Conservation (phyloP, 2,888 invertebrate genomes). For the Iphiclides podalirius region DNA sequence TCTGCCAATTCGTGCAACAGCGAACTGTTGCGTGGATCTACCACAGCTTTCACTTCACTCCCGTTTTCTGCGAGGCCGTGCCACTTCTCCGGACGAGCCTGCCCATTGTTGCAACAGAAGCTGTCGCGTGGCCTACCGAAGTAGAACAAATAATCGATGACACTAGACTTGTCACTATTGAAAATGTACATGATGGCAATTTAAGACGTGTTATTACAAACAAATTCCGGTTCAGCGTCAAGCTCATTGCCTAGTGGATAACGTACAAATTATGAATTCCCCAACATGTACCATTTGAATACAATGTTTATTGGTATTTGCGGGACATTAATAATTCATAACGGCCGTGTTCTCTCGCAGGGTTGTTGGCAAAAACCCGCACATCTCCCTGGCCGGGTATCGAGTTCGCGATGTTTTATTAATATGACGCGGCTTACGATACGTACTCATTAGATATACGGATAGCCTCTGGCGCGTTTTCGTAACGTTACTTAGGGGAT, state of each 20-base stretch:
- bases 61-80: too few species aligned
- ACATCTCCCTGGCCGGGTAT: slow-evolving; percentile 30
- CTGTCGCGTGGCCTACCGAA: too few species aligned
- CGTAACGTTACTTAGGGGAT: slow-evolving; percentile 2
- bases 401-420: slow-evolving; percentile 38
- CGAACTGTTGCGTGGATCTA: too few species aligned
- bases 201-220: too few species aligned
- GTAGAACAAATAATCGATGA: too few species aligned
- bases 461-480: slow-evolving; percentile 15
- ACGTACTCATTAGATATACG: slow-evolving; percentile 25
- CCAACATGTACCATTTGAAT: slow-evolving; percentile 36
- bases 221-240: too few species aligned
- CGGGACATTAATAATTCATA: slow-evolving; percentile 40
- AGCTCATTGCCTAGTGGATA: background rate
- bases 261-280: slow-evolving; percentile 14
- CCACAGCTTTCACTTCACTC: too few species aligned
- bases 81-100: too few species aligned
- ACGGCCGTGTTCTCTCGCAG: slow-evolving; percentile 27
- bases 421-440: slow-evolving; percentile 34
- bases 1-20: too few species aligned
- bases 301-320: slow-evolving; percentile 42
- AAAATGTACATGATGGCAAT: too few species aligned
- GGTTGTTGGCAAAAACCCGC: slow-evolving; percentile 31
- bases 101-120: too few species aligned
- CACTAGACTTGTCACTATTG: too few species aligned